These are phyloP conservation scores for Daphoenositta chrysoptera DNA, from an alignment of 2,113 vertebrate species.

Conservation along the genomic window DNA sequence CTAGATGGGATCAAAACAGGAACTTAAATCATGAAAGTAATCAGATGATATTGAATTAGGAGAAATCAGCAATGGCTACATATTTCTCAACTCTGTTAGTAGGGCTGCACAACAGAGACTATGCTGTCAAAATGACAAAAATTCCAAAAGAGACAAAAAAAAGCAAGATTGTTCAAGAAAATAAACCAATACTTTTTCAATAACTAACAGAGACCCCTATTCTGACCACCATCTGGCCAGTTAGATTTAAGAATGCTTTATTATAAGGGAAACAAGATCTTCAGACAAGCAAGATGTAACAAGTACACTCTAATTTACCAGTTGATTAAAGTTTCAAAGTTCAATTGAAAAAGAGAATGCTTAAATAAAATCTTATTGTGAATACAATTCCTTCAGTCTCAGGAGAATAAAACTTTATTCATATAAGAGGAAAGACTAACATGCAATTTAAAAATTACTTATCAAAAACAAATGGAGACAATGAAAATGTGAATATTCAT, in stretches of 20 bases:
- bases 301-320: slow-evolving; percentile 16
- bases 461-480: slow-evolving; percentile 10
- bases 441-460: not conserved
- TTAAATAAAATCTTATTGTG: not conserved
- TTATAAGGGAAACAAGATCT: not conserved
- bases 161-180: not conserved
- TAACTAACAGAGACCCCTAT: not conserved
- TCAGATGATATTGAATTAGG: not conserved
- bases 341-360: slow-evolving; percentile 25
- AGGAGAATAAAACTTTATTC: slow-evolving; percentile 3
- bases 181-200: not conserved
- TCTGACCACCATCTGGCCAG: not conserved
- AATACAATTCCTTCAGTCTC: slow-evolving; percentile 33
- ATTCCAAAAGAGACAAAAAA: not conserved
- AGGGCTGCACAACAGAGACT: not conserved
- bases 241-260: not conserved
- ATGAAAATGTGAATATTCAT: slow-evolving; percentile 19
- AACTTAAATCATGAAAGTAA: not conserved
- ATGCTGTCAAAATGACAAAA: not conserved
- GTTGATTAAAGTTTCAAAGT: slow-evolving; percentile 8
- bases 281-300: not conserved
- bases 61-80: not conserved
- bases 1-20: not conserved
- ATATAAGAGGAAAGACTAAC: not conserved
- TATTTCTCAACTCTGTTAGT: not conserved